Conservation (phyloP, 2,888 invertebrate genomes). For the Plebejus anna region DNA sequence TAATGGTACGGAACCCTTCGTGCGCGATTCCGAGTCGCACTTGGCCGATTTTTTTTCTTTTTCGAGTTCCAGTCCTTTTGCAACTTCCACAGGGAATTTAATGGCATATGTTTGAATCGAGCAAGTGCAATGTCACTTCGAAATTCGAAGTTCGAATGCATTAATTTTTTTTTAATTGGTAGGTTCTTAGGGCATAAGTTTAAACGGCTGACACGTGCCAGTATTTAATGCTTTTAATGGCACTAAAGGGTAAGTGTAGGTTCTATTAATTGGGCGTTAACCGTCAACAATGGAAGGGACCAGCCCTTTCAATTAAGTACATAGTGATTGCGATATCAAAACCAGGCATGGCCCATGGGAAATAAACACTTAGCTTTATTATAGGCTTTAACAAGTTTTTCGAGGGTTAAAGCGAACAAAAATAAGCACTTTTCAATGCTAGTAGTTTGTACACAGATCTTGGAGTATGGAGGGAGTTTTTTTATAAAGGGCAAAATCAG, state of each 20-base stretch:
- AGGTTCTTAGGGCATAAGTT: not conserved
- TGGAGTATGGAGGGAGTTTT: not conserved
- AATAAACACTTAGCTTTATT: not conserved
- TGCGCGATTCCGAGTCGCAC: too few relatives aligned
- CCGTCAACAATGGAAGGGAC: not conserved
- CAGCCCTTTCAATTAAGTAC: constrained; percentile 4
- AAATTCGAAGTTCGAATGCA: not conserved
- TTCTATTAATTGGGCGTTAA: constrained; percentile 3
- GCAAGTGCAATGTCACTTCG: not conserved
- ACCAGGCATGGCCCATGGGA: not conserved
- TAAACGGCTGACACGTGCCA: not conserved
- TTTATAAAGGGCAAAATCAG: not conserved
- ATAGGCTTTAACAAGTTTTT: not conserved
- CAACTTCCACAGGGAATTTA: too few relatives aligned
- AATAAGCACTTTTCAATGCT: not conserved
- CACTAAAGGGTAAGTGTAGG: constrained; percentile 10
- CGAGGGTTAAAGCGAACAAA: not conserved
- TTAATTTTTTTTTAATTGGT: not conserved
- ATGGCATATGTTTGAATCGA: not conserved
- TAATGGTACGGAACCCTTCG: too few relatives aligned
- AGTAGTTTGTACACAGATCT: not conserved
- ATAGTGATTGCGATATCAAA: not conserved
- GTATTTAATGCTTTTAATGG: not conserved
- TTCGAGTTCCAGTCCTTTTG: not conserved
- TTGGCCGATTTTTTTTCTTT: not conserved